Base-by-base conservation (phyloP, 2,113 vertebrate genomes). In the Mobula birostris region DNA sequence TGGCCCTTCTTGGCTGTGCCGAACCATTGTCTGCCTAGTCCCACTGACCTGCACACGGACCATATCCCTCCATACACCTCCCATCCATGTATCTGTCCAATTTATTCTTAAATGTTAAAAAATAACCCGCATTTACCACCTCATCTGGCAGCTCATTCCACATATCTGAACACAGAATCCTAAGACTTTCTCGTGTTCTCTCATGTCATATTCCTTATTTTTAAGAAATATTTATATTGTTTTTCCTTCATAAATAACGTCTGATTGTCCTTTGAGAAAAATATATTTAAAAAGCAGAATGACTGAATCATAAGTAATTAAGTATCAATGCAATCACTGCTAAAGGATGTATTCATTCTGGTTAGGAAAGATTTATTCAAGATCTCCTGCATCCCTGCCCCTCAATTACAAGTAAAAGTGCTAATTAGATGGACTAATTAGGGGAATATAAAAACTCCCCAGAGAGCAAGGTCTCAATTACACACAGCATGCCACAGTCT, bases 381-480 rank as follows among this genome's bases (percentile, higher is more conserved):
- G 85, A 17, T 32, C 85, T 68, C 85, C 85, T 66, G n/a, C 66
- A 58, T 66, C 58, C 29, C 85, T 90, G 29, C 61, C 58, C 29
- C 85, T 88, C 85, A 90, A 32, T 66, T 66, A 90, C 85, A 68
- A 66, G 58, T 90, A 90, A 90, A n/a, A 19, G 14, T 66, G n/a
- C 85, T 90, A 68, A 90, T 90, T 90, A 90, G 63, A 68, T 90
- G 61, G 15, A 90, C 85, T 90, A 90, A 90, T 90, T 90, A 68
- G 29, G 58, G n/a, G 61, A 66, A 32, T 90, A 63, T 90, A 61
- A 90, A 70, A 32, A 68, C 66, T 68, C 85, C n/a, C 85, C 58
- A 36, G 85, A 90, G 61, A 32, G 61, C 32, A 68, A 90, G 61
- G 61, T 17, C 85, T 32, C 85, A 90, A 90, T 90, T 90, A 90